Evolutionary conservation across 1,140 invertebrate genomes (phyloP), one percentile per base, ranked within the genome.

Genomic region (Coenobita brevimanus): DNA sequence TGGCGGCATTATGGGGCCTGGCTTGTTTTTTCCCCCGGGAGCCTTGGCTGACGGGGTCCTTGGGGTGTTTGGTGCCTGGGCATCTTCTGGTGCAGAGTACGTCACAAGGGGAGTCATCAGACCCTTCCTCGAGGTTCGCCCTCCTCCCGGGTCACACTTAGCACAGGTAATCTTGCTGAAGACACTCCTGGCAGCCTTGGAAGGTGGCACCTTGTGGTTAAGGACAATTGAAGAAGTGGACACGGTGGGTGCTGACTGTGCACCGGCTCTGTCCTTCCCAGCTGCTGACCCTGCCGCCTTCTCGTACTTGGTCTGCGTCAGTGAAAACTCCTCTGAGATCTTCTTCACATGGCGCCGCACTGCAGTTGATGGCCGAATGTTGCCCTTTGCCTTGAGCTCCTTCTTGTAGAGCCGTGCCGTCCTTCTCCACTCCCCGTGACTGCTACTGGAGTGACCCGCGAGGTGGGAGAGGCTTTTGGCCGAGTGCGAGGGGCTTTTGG

Each of bases 241-340:
- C 27, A 60, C 33, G 6, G 69, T 79, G 27, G 75, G 43, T 6
- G 81, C 21, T 0, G 46, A 57, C 27, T 71, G 21, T 30, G 57
- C 33, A 21, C 33, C 24, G 10, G 41, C 62, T 2, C 8, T 73
- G 50, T 79, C 71, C 33, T 64, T 69, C 41, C 82, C 82, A 43
- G 15, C 80, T 33, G 69, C 82, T 8, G 81, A 76, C 60, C 82
- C 85, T 46, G 76, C 64, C 4, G 86, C 41, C 46, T 79, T 90
- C 73, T 90, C 82, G 54, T 88, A 90, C 46, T 90, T 90, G 1
- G 79, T 80, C 24, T 90, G 86, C 1, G 86, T 89, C 80, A 89
- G 27, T n/a, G 87, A 81, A 64, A 90, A 90, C 21, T 90, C 89
- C 78, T 90, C 86, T 0, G 89, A 90, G 21, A 90, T 90, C 67